Evolutionary conservation across 1,140 invertebrate genomes (phyloP).

Genomic region (Sycobia sp.): DNA sequence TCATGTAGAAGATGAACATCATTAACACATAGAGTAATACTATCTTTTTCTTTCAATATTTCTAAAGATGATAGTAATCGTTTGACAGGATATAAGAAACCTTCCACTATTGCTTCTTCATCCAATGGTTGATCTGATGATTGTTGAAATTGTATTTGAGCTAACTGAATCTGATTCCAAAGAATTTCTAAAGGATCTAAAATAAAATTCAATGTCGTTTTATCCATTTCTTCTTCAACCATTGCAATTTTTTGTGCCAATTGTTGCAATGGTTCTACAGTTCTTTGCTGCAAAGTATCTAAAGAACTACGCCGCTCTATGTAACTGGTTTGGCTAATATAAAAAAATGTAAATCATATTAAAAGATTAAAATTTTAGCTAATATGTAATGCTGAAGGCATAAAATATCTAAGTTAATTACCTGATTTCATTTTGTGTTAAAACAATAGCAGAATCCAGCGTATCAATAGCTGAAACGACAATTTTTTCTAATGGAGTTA

Average conservation of each 20-base stretch:
- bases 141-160: constrained; percentile 45
- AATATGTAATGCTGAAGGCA: too few relatives aligned
- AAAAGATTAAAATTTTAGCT: neutral
- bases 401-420: constrained; percentile 15
- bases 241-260: constrained; percentile 39
- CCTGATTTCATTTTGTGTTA: constrained; percentile 42
- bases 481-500: neutral
- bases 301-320: constrained; percentile 34
- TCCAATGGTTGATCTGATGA: constrained; percentile 44
- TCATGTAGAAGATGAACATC: constrained; percentile 37
- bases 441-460: constrained; percentile 39
- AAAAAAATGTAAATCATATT: neutral
- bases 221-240: constrained; percentile 43
- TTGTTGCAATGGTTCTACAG: constrained; percentile 41
- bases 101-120: constrained; percentile 54
- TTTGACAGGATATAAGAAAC: constrained; percentile 53
- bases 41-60: constrained; percentile 30
- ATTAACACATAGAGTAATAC: neutral
- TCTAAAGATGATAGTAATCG: constrained; percentile 46
- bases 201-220: constrained; percentile 37
- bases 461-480: constrained; percentile 15
- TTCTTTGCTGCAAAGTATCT: constrained; percentile 39
- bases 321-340: constrained; percentile 44
- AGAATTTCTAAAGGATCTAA: constrained; percentile 49
- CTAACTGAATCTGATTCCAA: constrained; percentile 48